Base-by-base conservation (phyloP, 2,113 vertebrate genomes). In the Scortum barcoo region DNA sequence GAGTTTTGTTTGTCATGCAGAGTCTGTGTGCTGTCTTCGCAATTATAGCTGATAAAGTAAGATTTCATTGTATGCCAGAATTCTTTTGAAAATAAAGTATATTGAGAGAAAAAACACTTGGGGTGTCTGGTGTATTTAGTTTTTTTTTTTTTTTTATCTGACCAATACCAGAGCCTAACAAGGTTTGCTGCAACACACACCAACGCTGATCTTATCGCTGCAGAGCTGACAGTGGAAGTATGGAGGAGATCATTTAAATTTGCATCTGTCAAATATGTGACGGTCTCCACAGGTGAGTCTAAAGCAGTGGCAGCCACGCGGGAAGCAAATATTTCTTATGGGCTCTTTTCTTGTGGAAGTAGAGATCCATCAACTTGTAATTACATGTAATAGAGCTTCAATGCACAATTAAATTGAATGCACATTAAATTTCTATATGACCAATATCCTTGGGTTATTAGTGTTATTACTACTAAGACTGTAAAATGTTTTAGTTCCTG, bases 41-140 rank as follows among this genome's bases (percentile, higher is more conserved):
- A 51, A 50, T 16, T 48, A 67, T 57, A 46, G 20, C 38, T 60
- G 44, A 58, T 58, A 62, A 65, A 26, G 4, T 36, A 17, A 14
- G 3, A 22, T 75, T 60, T 76, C 36, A 53, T 73, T 79, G 3
- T 79, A 40, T 71, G 48, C 17, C 19, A 67, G 19, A 76, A 82
- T 61, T 51, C 68, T 80, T 84, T 81, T 87, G 87, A 92, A 89
- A 20, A 65, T 4, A 5, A 69, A 56, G 33, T 48, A 57, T 68
- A 63, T 42, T 57, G 36, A 77, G 9, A 71, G 17, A 82, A 77
- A 78, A 78, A 38, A 4, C 0, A 3, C 6, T 20, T 53, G 48
- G 70, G 30, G 10, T 46, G 40, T 78, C 48, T 85, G 40, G 11
- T 80, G 9, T 65, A 10, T 83, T 61, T n/a, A 46, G 13, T 42